Evolutionary conservation across 2,888 invertebrate species (phyloP).

Genomic region (Calameuta pallipes): DNA sequence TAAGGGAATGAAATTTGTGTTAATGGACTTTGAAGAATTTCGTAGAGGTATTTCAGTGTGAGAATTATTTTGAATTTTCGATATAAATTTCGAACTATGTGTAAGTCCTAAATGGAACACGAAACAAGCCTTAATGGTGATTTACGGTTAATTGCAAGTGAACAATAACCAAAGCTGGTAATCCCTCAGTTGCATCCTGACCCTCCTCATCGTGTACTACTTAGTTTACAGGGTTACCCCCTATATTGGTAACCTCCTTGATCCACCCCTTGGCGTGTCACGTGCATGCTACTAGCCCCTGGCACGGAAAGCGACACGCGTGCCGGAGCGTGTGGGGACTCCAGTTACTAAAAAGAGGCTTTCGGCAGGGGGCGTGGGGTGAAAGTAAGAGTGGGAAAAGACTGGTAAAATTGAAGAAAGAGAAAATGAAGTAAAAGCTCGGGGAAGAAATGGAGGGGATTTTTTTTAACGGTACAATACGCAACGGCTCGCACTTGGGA

Average conservation of each 20-base stretch:
- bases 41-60: too few species aligned
- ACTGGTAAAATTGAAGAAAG: conserved; percentile 3
- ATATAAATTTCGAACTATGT: too few species aligned
- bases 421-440: neutral
- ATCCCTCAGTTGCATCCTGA: conserved; percentile 40
- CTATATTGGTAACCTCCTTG: conserved; percentile 22
- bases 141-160: conserved; percentile 57
- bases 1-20: too few species aligned
- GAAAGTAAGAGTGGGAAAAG: conserved; percentile 11
- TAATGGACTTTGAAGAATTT: too few species aligned
- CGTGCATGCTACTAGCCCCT: conserved; percentile 46
- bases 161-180: conserved; percentile 59
- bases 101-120: too few species aligned
- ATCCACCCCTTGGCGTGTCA: conserved; percentile 48
- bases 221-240: conserved; percentile 42
- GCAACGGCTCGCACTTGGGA: neutral
- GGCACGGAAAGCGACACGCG: conserved; percentile 37
- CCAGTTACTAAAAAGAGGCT: conserved; percentile 44
- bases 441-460: neutral
- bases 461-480: too few species aligned
- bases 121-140: conserved; percentile 47
- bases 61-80: too few species aligned
- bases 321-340: conserved; percentile 43
- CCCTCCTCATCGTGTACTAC: conserved; percentile 29
- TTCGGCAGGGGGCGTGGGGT: conserved; percentile 23